Percentiles rank a stretch among this genome's conserved stretches.
Conservation (phyloP, 2,113 vertebrate genomes). For the Boulengeromyrus knoepffleri region DNA sequence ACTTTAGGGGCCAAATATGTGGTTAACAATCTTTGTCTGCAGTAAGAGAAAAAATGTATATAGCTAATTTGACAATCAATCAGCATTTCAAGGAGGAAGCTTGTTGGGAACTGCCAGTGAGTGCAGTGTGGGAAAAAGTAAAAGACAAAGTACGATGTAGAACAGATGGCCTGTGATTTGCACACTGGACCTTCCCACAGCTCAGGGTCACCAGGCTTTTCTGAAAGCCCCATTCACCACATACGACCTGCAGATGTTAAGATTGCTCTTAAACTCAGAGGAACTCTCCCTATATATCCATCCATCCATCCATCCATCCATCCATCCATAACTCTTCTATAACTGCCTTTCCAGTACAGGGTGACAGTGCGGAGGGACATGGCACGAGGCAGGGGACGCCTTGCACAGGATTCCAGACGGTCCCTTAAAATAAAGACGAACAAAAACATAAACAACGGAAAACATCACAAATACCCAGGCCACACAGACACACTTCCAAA, state of each 20-base stretch:
- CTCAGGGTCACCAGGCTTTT: neutral
- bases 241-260: neutral
- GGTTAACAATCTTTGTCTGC: neutral
- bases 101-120: neutral
- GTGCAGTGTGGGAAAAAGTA: neutral
- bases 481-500: neutral
- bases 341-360: neutral
- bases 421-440: neutral
- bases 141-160: neutral
- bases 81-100: neutral
- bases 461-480: neutral
- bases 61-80: neutral
- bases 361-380: neutral
- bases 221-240: neutral
- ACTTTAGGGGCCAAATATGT: neutral
- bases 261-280: neutral
- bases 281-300: neutral
- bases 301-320: neutral
- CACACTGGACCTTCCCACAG: neutral
- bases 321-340: neutral
- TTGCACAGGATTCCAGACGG: neutral
- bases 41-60: neutral
- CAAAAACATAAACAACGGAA: neutral
- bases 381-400: neutral
- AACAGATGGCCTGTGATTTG: neutral